These are phyloP conservation scores for Gorsachius magnificus DNA, from an alignment of 2,797 vertebrate genomes.

Conservation along the genomic window DNA sequence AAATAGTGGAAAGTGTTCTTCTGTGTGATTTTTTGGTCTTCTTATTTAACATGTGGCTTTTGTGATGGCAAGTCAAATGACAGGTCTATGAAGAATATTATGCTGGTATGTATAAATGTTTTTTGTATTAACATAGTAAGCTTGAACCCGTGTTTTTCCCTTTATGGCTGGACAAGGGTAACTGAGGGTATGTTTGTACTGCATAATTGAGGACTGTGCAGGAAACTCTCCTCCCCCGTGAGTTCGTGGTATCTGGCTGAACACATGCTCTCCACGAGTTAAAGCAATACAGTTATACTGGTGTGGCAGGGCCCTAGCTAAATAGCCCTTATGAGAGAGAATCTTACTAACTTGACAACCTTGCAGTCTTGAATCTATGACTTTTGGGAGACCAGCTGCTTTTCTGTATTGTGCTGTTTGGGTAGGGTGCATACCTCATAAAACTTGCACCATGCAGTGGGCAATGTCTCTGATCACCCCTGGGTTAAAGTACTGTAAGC, in stretches of 20 bases:
- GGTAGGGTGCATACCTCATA: fast-evolving
- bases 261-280: not conserved
- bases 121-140: not conserved
- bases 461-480: not conserved
- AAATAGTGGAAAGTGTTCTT: not conserved
- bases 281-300: not conserved
- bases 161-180: not conserved
- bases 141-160: not conserved
- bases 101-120: not conserved
- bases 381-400: not conserved
- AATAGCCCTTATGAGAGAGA: not conserved
- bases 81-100: not conserved
- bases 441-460: not conserved
- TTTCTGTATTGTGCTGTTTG: not conserved
- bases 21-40: not conserved
- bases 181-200: constrained; percentile 30
- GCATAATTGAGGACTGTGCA: not conserved
- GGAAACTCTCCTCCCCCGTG: constrained; percentile 2
- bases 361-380: not conserved
- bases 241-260: not conserved
- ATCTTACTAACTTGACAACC: not conserved
- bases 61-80: not conserved
- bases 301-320: not conserved
- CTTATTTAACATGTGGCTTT: not conserved
- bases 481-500: not conserved